phyloP scores from a whole-genome alignment of 1,140 invertebrate species.

The Ceratina japonica region DNA sequence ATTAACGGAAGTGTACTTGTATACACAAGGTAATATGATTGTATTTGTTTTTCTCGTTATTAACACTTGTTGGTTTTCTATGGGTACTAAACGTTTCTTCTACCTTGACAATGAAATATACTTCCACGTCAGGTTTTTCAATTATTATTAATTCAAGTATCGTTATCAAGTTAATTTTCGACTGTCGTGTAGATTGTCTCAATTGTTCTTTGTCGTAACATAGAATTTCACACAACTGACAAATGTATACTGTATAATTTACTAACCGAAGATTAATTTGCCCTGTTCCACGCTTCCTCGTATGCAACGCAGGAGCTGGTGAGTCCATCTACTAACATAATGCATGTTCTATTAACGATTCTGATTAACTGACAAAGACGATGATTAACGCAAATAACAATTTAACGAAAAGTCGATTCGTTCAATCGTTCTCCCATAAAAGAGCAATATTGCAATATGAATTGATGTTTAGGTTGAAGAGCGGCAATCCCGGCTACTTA shows the following conservation, averaged over 20 bases:
- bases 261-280: constrained; percentile 61
- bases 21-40: constrained; percentile 81
- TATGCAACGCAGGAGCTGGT: constrained; percentile 58
- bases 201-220: constrained; percentile 24
- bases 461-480: constrained; percentile 80
- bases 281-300: constrained; percentile 56
- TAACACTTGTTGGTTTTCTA: neutral
- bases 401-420: constrained; percentile 11
- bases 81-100: neutral
- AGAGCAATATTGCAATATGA: constrained; percentile 1
- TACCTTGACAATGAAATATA: neutral
- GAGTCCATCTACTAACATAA: constrained; percentile 56
- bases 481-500: constrained; percentile 85
- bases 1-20: constrained; percentile 81
- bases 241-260: constrained; percentile 41
- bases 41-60: neutral
- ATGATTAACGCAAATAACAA: constrained; percentile 13
- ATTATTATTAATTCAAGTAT: neutral
- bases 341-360: neutral
- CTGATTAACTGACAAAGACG: neutral
- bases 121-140: too few relatives aligned
- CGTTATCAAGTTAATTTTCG: neutral
- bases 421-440: neutral
- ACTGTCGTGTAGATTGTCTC: constrained; percentile 1
- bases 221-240: constrained; percentile 16